These are phyloP conservation scores for Cerceris ruficornis DNA, from an alignment of 2,888 invertebrate species.

Conservation along the genomic window DNA sequence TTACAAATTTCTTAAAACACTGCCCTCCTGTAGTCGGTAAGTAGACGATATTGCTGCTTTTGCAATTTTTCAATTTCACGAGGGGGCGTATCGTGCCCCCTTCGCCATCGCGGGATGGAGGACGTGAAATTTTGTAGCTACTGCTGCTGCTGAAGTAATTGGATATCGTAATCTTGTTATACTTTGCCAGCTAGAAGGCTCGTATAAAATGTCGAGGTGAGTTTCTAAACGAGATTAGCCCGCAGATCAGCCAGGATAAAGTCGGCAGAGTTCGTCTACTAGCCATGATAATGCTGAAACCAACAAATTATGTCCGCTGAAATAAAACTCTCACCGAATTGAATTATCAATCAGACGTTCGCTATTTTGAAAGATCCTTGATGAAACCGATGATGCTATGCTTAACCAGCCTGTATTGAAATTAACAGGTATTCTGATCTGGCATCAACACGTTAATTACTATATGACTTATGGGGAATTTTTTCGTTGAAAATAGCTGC, in stretches of 20 bases:
- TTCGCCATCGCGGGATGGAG: conserved; percentile 24
- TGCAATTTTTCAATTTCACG: conserved; percentile 59
- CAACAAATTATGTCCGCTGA: conserved; percentile 30
- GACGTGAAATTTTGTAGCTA: conserved; percentile 62
- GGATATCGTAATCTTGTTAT: conserved; percentile 70
- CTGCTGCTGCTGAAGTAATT: conserved; percentile 58
- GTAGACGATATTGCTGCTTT: conserved; percentile 15
- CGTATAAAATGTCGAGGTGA: conserved; percentile 64
- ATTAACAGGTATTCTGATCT: too few species aligned
- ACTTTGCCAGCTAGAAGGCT: conserved; percentile 54
- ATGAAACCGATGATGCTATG: too few species aligned
- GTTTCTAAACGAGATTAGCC: conserved; percentile 67
- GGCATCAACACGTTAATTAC: too few species aligned
- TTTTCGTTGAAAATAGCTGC: too few species aligned
- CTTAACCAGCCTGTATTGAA: too few species aligned
- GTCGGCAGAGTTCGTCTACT: conserved; percentile 49
- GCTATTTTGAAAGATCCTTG: too few species aligned
- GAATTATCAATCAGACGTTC: too few species aligned
- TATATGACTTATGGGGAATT: too few species aligned
- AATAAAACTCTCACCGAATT: too few species aligned
- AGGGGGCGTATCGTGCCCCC: conserved; percentile 2
- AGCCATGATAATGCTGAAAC: conserved; percentile 11
- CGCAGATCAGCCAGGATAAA: conserved; percentile 52
- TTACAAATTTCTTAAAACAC: too few species aligned
- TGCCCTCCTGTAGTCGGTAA: background rate